Base-by-base conservation (phyloP, 1,140 invertebrate genomes). In the Pentalonia nigronervosa region DNA sequence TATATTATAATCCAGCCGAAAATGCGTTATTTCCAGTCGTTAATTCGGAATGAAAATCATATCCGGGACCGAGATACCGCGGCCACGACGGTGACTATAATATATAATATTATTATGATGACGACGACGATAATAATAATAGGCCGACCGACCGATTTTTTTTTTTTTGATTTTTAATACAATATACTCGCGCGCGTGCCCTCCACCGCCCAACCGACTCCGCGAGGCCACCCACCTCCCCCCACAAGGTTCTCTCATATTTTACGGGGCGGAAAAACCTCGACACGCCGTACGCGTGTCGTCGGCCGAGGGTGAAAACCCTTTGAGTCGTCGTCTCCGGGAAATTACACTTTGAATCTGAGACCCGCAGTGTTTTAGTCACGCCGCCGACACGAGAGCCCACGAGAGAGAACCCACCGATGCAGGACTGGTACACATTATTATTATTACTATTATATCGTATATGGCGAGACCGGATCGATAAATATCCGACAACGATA, bases 1-100 rank as follows among this genome's bases (percentile, higher is more conserved):
- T 83, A 23, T 83, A n/a, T 50, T 17, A 50, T 53, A 53, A 88
- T 88, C 88, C 34, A 11, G 88, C 30, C 84, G 21, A 90, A 86
- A 47, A 30, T 53, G 47, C 25, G 41, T 92, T 92, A 53, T 84
- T 92, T 92, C 91, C n/a, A 92, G 91, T 48, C 91, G 36, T 92
- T 92, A 92, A 50, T 81, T 92, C 76, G 91, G 50, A 92, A 92
- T 41, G 91, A 92, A 92, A 76, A 81, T 92, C 83, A 92, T 84
- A 92, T 84, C 91, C 91, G 76, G 67, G 20, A 53, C 48, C 25
- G 9, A n/a, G 53, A 60, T 45, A 60, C 21, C 34, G 30, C 30
- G 56, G 83, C 34, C 83, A 45, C 83, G 34, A 17, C 30, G 45
- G 3, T 0, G 83, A 9, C 50, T 21, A 21, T 21, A 53, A 53